Base-by-base conservation (phyloP, 2,888 invertebrate genomes). In the Dichetophora obliterata region DNA sequence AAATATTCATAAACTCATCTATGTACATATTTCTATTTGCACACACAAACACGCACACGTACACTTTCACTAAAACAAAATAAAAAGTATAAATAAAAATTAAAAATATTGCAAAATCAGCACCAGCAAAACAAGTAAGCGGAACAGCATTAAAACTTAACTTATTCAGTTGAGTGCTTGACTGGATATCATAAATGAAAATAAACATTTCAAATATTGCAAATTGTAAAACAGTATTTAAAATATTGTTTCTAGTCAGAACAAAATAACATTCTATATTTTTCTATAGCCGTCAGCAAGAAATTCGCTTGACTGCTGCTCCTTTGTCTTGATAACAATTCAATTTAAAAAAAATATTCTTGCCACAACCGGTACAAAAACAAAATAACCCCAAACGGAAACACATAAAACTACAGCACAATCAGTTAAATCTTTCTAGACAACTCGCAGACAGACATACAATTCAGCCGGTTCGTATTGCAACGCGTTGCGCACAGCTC, bases 1-100 rank as follows among this genome's bases (percentile, higher is more conserved):
- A 66, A 66, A 37, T 9, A 43, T 66, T 65, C 37, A 37, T 66
- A 66, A 37, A 37, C 48, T 66, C 48, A 19, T 34, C n/a, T n/a
- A n/a, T n/a, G n/a, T n/a, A n/a, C n/a, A 24, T 66, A 66, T 66
- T 66, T 66, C 43, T 27, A 59, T 31, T 31, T 37, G 8, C 31
- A n/a, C 19, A 66, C 43, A 19, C 22, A 22, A 22, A n/a, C 37
- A 34, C 43, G 19, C 66, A 43, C 22, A 66, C 31, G 3, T 11
- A 43, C 34, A 43, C 14, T 11, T 4, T 5, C n/a, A 63, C 34
- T n/a, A 59, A 24, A 5, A 63, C 34, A 34, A 59, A 24, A 5
- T 24, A 14, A 59, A 59, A 59, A 59, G 27, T 24, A 59, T 27
- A 59, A 22, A 22, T 43, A 43, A 43, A 43, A 43, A 43, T 43